A percentile compares a stretch with the other conserved stretches of the same genome.
phyloP scores from a whole-genome alignment of 2,888 invertebrate genomes.

The Leptarthrus brevirostris region DNA sequence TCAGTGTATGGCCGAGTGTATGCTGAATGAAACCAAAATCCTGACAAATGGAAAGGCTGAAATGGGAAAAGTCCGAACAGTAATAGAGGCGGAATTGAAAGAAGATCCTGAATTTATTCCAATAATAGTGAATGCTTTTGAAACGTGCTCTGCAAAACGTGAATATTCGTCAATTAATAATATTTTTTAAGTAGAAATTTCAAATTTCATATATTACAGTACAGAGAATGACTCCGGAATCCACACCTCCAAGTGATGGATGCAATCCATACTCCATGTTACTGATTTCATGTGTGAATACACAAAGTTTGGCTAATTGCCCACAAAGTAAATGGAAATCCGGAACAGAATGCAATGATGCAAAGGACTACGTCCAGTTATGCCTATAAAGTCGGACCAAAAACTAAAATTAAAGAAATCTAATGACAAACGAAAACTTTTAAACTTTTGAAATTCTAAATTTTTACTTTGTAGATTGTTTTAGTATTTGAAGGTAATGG shows the following conservation, averaged over 20 bases:
- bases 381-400: conserved; percentile 5
- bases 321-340: conserved; percentile 11
- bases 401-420: no score
- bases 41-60: conserved; percentile 23
- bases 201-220: neutral
- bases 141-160: conserved; percentile 24
- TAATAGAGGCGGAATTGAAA: neutral
- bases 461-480: no score
- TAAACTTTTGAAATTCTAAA: no score
- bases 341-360: conserved; percentile 24
- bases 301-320: conserved; percentile 38
- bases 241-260: neutral
- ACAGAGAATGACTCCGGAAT: neutral
- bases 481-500: no score
- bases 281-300: conserved; percentile 23
- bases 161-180: neutral
- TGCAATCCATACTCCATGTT: conserved; percentile 27
- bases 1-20: conserved; percentile 39
- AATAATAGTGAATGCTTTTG: conserved; percentile 22
- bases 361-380: conserved; percentile 25
- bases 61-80: neutral
- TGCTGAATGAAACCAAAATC: conserved; percentile 22
- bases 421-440: no score
- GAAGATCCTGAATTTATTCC: conserved; percentile 23
- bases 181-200: neutral